These are phyloP conservation scores for Varanus komodoensis DNA, from an alignment of 2,113 vertebrate genomes.

Conservation along the genomic window DNA sequence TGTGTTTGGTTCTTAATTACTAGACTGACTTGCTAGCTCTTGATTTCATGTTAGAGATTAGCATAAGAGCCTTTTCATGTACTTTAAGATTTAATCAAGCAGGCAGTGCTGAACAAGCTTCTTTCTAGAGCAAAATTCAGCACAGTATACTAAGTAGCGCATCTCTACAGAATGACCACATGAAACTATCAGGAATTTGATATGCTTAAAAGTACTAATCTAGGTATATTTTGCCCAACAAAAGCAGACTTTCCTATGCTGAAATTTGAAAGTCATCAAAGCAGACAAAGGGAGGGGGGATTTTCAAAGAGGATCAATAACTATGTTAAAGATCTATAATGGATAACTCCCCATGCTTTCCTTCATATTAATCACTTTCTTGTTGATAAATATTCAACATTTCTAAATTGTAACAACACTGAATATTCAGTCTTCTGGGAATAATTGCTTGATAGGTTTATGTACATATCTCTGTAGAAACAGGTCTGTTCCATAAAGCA, in stretches of 20 bases:
- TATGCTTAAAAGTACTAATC: background rate
- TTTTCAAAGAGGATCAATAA: background rate
- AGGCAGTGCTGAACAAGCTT: slow-evolving; percentile 22
- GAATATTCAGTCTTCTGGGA: slow-evolving; percentile 9
- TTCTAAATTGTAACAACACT: background rate
- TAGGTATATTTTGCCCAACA: background rate
- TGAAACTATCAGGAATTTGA: fast-evolving
- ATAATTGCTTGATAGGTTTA: background rate
- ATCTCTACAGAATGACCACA: background rate
- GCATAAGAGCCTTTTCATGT: slow-evolving; percentile 49
- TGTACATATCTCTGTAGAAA: slow-evolving; percentile 1
- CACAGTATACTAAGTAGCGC: background rate
- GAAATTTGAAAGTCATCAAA: background rate
- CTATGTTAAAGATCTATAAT: background rate
- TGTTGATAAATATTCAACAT: slow-evolving; percentile 24
- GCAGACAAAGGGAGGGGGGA: fast-evolving
- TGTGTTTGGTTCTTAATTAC: slow-evolving; percentile 60
- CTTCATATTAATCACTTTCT: background rate
- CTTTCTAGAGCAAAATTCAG: slow-evolving; percentile 14
- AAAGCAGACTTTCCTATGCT: background rate
- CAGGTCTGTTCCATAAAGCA: slow-evolving; percentile 17
- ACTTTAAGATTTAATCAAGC: slow-evolving; percentile 55
- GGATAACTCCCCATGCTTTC: background rate
- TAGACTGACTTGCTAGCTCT: slow-evolving; percentile 48
- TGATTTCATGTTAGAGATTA: slow-evolving; percentile 51